Evolutionary conservation across 2,797 vertebrate species (phyloP).

Genomic region (Megaceryle alcyon): DNA sequence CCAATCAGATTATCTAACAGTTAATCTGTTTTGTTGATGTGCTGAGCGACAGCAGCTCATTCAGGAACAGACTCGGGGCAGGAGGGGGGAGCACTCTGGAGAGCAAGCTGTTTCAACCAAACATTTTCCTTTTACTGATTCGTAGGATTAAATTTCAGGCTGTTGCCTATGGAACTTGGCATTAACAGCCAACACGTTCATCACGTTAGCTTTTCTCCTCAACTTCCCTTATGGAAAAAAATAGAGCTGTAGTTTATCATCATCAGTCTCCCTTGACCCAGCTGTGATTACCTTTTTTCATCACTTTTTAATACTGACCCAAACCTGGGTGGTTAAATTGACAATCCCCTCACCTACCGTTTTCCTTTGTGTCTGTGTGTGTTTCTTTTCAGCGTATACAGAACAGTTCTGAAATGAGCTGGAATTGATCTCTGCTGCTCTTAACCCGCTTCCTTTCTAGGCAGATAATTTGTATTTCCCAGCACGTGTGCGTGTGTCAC

Average conservation of each 20-base stretch:
- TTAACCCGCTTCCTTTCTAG: not conserved
- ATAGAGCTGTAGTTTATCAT: not conserved
- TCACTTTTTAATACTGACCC: not conserved
- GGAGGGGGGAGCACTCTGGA: not conserved
- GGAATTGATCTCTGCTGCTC: not conserved
- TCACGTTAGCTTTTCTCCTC: constrained; percentile 6
- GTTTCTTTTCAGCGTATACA: not conserved
- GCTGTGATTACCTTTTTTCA: not conserved
- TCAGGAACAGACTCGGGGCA: not conserved
- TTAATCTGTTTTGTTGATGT: constrained; percentile 57
- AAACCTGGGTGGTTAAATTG: not conserved
- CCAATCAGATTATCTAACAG: constrained; percentile 51
- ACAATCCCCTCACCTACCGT: not conserved
- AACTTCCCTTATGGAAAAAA: not conserved
- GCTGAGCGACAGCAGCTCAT: constrained; percentile 31
- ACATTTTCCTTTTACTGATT: constrained; percentile 41
- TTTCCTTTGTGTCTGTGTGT: not conserved
- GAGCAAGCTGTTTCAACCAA: constrained; percentile 39
- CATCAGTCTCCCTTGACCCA: not conserved
- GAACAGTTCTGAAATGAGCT: not conserved
- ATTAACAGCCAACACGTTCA: not conserved
- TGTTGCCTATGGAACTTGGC: constrained; percentile 26
- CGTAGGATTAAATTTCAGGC: constrained; percentile 33
- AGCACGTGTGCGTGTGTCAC: not conserved
- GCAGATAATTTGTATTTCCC: not conserved